These are phyloP conservation scores for Diarsia brunnea DNA, from an alignment of 2,888 invertebrate species.

Conservation along the genomic window DNA sequence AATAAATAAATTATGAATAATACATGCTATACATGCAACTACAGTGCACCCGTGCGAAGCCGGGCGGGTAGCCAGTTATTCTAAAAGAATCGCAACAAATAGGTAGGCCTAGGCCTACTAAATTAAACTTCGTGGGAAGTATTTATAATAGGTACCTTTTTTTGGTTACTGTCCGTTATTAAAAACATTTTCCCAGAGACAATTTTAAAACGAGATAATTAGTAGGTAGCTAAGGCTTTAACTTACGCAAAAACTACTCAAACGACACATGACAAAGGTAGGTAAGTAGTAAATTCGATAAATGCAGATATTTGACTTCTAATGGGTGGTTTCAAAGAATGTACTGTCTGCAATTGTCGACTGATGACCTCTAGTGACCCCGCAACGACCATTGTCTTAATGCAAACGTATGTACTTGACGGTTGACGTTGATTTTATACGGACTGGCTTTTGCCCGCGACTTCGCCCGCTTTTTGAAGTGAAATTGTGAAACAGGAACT, in stretches of 20 bases:
- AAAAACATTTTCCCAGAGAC: neutral
- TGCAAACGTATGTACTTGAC: constrained; percentile 11
- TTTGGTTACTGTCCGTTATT: neutral
- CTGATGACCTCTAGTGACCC: constrained; percentile 40
- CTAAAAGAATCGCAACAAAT: neutral
- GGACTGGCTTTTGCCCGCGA: neutral
- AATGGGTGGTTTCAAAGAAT: constrained; percentile 21
- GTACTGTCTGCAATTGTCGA: constrained; percentile 3
- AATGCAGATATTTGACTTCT: constrained; percentile 9
- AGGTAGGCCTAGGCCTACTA: too few species aligned
- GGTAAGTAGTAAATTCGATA: neutral
- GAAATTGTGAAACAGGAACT: neutral
- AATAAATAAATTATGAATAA: too few species aligned
- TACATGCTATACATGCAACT: too few species aligned
- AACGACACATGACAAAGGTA: neutral
- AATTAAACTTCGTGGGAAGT: neutral
- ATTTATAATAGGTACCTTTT: neutral
- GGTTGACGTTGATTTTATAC: constrained; percentile 10
- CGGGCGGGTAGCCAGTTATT: too few species aligned
- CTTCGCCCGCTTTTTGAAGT: neutral
- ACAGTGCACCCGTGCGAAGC: too few species aligned
- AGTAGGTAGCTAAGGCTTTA: neutral
- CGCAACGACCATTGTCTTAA: constrained; percentile 45
- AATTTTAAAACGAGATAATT: neutral
- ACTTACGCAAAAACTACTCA: neutral